Evolutionary conservation across 2,113 vertebrate species (phyloP), one percentile per base, ranked within the genome.

Genomic region (Formicarius rufipectus): DNA sequence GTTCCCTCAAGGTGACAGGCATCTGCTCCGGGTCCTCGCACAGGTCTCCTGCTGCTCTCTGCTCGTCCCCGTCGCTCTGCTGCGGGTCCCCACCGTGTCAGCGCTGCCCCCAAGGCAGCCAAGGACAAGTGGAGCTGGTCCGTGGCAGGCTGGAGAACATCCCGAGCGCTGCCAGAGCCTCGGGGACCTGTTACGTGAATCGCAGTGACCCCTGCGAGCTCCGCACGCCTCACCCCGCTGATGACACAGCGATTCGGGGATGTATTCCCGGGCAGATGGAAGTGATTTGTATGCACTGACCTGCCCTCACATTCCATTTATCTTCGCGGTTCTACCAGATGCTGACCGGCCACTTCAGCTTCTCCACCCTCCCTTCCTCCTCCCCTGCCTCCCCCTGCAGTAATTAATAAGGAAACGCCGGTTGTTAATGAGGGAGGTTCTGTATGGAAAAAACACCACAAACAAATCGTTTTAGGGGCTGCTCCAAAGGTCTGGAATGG

Each of bases 341-440:
- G 95, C 96, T 94, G 97, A 93, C 88, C 73, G 89, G 75, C 88
- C 86, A 47, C 85, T 95, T 62, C 56, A 35, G 67, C 83, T 68
- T 47, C 60, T 44, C 83, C 60, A 4, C 67, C 28, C 87, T 22
- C 63, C 81, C 81, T 50, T 27, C 71, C 56, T 55, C 55, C 84
- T 59, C 50, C 62, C 82, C 0, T 4, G 6, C 25, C 67, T 78
- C 47, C 44, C 42, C 67, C 28, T 67, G 91, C 82, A 81, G 45
- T 78, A 94, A 97, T 96, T 94, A 89, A 96, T 93, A 80, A 76
- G 73, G 58, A 84, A 55, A 31, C 0, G 40, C 47, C 0, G 53
- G 69, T 10, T 30, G 37, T 52, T 86, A 77, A 86, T 3, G 62
- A 88, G 76, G 72, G 64, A 88, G 39, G 30, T 16, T 78, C 66